Base-by-base conservation (phyloP, 2,113 vertebrate species). In the Eclectus roratus region DNA sequence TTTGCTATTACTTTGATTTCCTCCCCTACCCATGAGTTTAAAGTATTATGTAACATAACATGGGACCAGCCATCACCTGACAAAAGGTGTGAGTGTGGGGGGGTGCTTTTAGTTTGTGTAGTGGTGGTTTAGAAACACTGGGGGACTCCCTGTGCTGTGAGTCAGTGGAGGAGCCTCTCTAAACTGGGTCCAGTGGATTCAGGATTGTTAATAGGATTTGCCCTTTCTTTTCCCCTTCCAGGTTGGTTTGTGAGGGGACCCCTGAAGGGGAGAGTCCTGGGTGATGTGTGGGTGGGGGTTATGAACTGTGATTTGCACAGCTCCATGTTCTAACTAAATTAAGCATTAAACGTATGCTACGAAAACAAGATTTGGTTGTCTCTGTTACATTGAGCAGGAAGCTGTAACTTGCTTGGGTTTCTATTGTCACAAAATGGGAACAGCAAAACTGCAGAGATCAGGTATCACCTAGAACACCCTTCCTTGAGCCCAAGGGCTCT, bases 291-390 rank as follows among this genome's bases (percentile, higher is more conserved):
- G 93, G 79, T 84, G 90, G 84, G 76, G 53, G 80, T 78, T 76
- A 92, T 80, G 87, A 94, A 89, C 90, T 92, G 83, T 96, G 94
- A 95, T 89, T 93, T 88, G 84, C 95, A 96, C 85, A 94, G 81
- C 76, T 85, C 79, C 49, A 72, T 7, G 3, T 89, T 94, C 63
- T 94, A 93, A 96, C 83, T 97, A 95, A 97, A 95, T 97, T 97
- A 96, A 91, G 76, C 94, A 94, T 79, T 84, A 93, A 95, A 60
- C 8, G 21, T 77, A 94, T 79, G 80, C 92, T 87, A 17, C 46
- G 29, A 65, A 64, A 80, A 66, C 39, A 50, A 77, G 25, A 18
- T 14, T 37, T 5, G 81, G 50, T 72, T 44, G 29, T 79, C 56
- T 91, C 43, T 58, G 29, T 69, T 80, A 44, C 20, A 28, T 60